Conservation (phyloP, 2,888 invertebrate genomes). For the Xestia rhomboidea region DNA sequence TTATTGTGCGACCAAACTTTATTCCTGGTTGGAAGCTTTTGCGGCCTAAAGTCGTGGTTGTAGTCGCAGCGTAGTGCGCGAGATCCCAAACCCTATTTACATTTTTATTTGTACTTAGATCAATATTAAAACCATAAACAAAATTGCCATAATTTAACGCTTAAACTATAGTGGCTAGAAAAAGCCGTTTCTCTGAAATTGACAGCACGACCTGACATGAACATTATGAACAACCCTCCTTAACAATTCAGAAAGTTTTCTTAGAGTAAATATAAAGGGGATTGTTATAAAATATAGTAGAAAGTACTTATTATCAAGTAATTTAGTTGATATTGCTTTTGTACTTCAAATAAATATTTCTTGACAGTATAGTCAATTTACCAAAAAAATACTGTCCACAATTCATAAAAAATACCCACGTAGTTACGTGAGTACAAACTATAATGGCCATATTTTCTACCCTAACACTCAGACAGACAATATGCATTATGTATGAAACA, state of each 20-base stretch:
- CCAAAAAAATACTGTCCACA: constrained; percentile 15
- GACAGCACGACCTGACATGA: constrained; percentile 38
- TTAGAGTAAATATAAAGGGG: too few relatives aligned
- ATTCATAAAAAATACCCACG: constrained; percentile 12
- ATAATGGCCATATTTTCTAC: constrained; percentile 56
- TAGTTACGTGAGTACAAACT: constrained; percentile 46
- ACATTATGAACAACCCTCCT: constrained; percentile 11
- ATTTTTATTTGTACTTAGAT: not conserved
- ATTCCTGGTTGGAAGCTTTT: not conserved
- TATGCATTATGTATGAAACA: constrained; percentile 64
- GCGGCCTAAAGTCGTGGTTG: too few relatives aligned
- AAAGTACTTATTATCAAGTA: too few relatives aligned
- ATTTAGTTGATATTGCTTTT: not conserved
- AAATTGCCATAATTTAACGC: not conserved
- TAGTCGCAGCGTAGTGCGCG: too few relatives aligned
- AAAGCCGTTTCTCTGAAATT: constrained; percentile 44
- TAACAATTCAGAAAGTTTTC: constrained; percentile 24
- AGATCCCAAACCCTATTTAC: too few relatives aligned
- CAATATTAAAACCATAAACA: not conserved
- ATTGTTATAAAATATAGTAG: too few relatives aligned
- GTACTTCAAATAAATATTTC: constrained; percentile 19
- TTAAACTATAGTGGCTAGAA: constrained; percentile 18
- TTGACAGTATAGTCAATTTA: constrained; percentile 12
- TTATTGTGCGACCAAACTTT: not conserved
- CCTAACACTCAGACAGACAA: constrained; percentile 37